A percentile compares a stretch with the other conserved stretches of the same genome.
Conservation (phyloP, 2,888 invertebrate species). For the Agrochola macilenta region DNA sequence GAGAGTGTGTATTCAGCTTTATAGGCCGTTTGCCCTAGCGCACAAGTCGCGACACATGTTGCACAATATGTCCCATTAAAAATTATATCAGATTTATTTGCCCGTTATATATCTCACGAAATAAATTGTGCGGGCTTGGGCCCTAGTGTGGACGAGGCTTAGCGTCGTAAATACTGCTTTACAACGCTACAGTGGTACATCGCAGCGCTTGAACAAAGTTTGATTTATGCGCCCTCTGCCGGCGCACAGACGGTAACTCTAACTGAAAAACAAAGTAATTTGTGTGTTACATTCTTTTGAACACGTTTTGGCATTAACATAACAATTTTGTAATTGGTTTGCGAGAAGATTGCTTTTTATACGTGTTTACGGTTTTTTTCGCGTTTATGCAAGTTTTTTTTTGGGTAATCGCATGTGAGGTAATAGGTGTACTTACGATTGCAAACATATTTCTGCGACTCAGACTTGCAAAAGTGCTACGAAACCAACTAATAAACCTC, state of each 20-base stretch:
- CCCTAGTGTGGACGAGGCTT: slow-evolving; percentile 20
- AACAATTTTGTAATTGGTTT: slow-evolving; percentile 45
- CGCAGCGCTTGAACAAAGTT: slow-evolving; percentile 53
- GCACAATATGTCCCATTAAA: no score
- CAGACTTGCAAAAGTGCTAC: neutral
- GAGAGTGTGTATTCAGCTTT: neutral
- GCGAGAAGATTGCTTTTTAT: slow-evolving; percentile 33
- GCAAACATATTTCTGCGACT: neutral
- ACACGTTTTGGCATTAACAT: slow-evolving; percentile 34
- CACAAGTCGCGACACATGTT: neutral
- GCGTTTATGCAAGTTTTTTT: neutral
- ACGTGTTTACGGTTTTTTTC: slow-evolving; percentile 8
- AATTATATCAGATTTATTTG: neutral
- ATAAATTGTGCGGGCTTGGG: neutral
- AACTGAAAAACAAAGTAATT: slow-evolving; percentile 55
- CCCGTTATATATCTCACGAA: neutral
- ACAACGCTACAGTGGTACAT: slow-evolving; percentile 42
- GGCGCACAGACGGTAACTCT: slow-evolving; percentile 29
- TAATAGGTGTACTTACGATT: neutral
- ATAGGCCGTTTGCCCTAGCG: no score
- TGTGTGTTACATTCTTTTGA: slow-evolving; percentile 48
- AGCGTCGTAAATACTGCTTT: slow-evolving; percentile 56
- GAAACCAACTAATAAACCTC: neutral
- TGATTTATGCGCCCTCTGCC: slow-evolving; percentile 55
- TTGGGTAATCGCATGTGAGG: neutral